phyloP scores from a whole-genome alignment of 2,797 vertebrate genomes.

The Malacoraja senta region DNA sequence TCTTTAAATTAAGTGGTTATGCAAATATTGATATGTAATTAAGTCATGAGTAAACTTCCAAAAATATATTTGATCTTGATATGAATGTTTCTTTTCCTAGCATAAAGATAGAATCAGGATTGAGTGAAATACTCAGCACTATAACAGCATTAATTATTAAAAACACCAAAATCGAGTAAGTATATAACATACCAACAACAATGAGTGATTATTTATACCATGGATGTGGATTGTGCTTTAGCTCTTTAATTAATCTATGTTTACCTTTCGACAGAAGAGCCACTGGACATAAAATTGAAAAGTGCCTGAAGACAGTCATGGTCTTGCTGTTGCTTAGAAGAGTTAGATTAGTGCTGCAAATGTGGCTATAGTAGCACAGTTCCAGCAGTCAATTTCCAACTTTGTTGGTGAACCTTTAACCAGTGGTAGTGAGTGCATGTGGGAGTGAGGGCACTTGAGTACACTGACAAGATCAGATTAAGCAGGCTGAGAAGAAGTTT shows the following conservation, averaged over 20 bases:
- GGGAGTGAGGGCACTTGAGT: too few species aligned
- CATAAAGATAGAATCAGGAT: not conserved
- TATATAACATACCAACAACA: not conserved
- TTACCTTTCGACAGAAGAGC: not conserved
- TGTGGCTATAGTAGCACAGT: not conserved
- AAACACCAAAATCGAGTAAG: not conserved
- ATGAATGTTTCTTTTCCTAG: not conserved
- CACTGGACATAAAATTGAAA: not conserved
- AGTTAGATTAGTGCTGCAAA: too few species aligned
- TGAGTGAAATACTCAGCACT: not conserved
- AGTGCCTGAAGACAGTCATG: not conserved
- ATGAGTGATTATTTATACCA: not conserved
- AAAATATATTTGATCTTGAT: not conserved
- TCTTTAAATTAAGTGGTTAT: not conserved
- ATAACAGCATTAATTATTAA: not conserved
- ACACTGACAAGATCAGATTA: not conserved
- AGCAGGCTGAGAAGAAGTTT: not conserved
- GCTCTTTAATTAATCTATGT: not conserved
- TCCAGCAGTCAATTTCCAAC: not conserved
- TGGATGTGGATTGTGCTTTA: not conserved
- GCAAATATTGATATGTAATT: not conserved
- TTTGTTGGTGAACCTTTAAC: not conserved
- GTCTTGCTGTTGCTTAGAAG: not conserved
- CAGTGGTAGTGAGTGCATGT: not conserved
- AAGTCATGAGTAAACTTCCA: not conserved